Percentiles rank a stretch among this genome's conserved stretches.
phyloP scores from a whole-genome alignment of 2,113 vertebrate species.

The Passer montanus region DNA sequence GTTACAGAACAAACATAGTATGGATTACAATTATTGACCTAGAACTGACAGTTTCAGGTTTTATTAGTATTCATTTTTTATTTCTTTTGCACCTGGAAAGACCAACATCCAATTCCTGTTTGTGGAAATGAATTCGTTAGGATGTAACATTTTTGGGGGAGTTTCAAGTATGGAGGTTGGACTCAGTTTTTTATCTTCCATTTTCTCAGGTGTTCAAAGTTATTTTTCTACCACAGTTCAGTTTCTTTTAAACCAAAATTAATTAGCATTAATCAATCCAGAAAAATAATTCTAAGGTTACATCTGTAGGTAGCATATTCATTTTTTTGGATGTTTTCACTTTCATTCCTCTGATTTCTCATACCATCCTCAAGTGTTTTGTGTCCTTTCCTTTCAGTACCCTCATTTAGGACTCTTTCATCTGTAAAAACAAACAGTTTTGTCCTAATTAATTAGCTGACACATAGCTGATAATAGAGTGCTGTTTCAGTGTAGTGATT shows the following conservation, averaged over 20 bases:
- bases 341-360: background rate
- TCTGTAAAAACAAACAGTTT: background rate
- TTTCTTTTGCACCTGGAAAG: background rate
- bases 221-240: background rate
- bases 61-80: background rate
- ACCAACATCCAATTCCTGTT: background rate
- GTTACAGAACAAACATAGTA: background rate
- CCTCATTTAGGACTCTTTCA: background rate
- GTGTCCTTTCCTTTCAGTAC: background rate
- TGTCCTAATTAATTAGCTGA: background rate
- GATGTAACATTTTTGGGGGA: background rate
- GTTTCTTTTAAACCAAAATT: background rate
- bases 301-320: background rate
- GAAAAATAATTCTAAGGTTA: background rate
- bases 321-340: background rate
- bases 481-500: background rate
- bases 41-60: background rate
- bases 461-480: background rate
- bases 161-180: background rate
- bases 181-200: background rate
- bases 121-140: background rate
- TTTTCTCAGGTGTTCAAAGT: background rate
- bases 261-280: background rate
- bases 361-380: background rate
- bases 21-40: background rate